A percentile compares a stretch with the other conserved stretches of the same genome.
Conservation (phyloP, 1,140 invertebrate genomes). For the Phthorimaea operculella region DNA sequence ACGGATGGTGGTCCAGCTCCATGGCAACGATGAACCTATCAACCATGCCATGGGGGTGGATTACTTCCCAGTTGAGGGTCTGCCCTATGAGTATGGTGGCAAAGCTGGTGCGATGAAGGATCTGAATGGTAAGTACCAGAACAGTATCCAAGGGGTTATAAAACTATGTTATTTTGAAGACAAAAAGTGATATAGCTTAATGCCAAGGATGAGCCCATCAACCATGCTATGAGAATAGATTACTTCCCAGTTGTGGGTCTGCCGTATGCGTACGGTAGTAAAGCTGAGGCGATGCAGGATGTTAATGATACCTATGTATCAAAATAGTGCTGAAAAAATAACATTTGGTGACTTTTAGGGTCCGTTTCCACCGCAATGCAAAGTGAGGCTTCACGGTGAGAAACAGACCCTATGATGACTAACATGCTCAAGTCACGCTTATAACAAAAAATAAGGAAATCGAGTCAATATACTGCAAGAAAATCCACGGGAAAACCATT, state of each 20-base stretch:
- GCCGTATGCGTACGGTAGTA: conserved; percentile 54
- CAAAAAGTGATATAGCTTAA: conserved; percentile 46
- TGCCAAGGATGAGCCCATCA: conserved; percentile 33
- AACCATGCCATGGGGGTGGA: conserved; percentile 42
- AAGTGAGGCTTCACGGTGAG: too few species aligned
- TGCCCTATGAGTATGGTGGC: conserved; percentile 55
- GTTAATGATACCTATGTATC: conserved; percentile 60
- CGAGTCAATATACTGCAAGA: too few species aligned
- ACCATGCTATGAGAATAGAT: conserved; percentile 38
- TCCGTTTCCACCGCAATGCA: too few species aligned
- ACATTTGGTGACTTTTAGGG: too few species aligned
- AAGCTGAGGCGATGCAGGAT: conserved; percentile 56
- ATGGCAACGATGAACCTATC: conserved; percentile 34
- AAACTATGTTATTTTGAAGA: too few species aligned
- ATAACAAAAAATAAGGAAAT: too few species aligned
- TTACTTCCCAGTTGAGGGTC: conserved; percentile 37
- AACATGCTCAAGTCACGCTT: too few species aligned
- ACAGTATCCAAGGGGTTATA: too few species aligned
- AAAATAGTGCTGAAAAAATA: too few species aligned
- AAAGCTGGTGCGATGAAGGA: conserved; percentile 57
- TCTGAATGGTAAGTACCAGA: conserved; percentile 44
- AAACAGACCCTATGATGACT: too few species aligned
- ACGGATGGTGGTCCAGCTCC: conserved; percentile 43
- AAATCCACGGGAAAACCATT: too few species aligned
- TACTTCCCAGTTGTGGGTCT: conserved; percentile 40